These are phyloP conservation scores for Sialis lutaria DNA, from an alignment of 2,888 invertebrate species.

Conservation along the genomic window DNA sequence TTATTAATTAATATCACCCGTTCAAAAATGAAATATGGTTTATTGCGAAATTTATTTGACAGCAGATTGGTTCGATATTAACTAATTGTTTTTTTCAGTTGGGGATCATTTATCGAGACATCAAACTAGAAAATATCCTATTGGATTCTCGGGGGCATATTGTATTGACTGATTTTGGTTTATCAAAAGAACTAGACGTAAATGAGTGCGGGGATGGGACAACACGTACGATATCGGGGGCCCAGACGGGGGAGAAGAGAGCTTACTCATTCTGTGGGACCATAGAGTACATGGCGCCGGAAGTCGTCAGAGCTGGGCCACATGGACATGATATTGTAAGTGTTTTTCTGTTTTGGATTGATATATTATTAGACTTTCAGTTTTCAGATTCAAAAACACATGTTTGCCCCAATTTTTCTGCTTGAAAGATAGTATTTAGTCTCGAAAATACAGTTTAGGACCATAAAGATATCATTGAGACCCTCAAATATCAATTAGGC, in stretches of 20 bases:
- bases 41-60: too few relatives aligned
- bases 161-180: conserved; percentile 91
- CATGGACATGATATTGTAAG: conserved; percentile 90
- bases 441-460: too few relatives aligned
- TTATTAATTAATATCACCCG: too few relatives aligned
- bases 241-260: conserved; percentile 41
- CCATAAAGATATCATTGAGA: too few relatives aligned
- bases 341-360: conserved; percentile 17
- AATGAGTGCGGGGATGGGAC: conserved; percentile 22
- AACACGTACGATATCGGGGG: conserved; percentile 16
- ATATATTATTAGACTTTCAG: background rate
- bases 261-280: conserved; percentile 98
- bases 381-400: too few relatives aligned
- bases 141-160: conserved; percentile 89
- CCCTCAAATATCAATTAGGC: too few relatives aligned
- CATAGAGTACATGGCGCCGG: conserved; percentile 93
- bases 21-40: too few relatives aligned
- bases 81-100: conserved; percentile 40
- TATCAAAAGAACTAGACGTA: conserved; percentile 78
- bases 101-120: conserved; percentile 94
- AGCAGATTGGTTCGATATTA: background rate
- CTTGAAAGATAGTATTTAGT: too few relatives aligned
- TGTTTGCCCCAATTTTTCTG: too few relatives aligned
- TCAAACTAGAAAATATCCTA: conserved; percentile 93
- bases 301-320: conserved; percentile 63